phyloP scores from a whole-genome alignment of 2,797 vertebrate species.

The Anisognathus igniventris region DNA sequence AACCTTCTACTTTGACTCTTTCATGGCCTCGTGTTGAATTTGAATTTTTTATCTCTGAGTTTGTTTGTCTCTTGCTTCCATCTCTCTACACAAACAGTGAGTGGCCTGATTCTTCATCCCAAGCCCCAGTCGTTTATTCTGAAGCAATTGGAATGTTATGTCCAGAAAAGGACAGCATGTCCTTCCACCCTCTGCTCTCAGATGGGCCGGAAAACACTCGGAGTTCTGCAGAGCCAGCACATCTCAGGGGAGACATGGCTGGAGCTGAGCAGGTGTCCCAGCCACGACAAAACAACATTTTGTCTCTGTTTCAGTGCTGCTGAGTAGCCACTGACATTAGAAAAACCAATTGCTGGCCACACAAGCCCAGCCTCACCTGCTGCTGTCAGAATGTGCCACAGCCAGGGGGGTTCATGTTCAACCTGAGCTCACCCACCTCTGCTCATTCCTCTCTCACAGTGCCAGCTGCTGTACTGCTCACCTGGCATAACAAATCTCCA shows the following conservation, averaged over 20 bases:
- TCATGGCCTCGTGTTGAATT: neutral
- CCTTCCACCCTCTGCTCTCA: conserved; percentile 8
- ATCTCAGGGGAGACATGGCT: neutral
- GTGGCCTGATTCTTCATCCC: neutral
- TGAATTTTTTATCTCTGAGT: neutral
- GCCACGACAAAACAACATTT: neutral
- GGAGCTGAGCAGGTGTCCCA: conserved; percentile 25
- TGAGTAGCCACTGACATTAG: neutral
- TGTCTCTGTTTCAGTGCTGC: neutral
- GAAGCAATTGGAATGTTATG: neutral
- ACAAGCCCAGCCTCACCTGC: neutral
- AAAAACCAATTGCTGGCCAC: neutral
- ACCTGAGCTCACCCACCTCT: neutral
- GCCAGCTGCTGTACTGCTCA: neutral
- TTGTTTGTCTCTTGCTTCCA: neutral
- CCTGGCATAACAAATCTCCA: neutral
- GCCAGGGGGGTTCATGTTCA: fast-evolving
- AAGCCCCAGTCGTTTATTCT: neutral
- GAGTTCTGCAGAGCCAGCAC: conserved; percentile 32
- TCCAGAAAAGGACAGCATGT: neutral
- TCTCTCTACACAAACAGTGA: neutral
- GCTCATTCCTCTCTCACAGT: neutral
- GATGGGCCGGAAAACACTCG: neutral
- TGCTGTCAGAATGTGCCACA: neutral
- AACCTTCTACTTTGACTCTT: neutral